Evolutionary conservation across 2,888 invertebrate genomes (phyloP).

Genomic region (Leptinotarsa peninsularis): DNA sequence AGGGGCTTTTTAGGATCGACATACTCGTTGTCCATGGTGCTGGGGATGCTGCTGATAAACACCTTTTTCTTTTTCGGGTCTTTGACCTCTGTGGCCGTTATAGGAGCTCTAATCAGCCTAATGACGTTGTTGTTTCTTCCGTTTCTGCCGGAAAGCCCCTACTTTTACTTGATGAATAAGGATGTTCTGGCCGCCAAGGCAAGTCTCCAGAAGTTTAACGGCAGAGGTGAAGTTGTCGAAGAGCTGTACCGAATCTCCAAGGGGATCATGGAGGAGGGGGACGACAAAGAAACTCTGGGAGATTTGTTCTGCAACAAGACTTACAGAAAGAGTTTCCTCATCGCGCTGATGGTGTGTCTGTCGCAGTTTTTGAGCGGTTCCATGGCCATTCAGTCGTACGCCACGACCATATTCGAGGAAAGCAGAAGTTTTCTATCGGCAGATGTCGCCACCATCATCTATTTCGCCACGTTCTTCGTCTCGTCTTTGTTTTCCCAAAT

Average conservation of each 20-base stretch:
- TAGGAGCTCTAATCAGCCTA: constrained; percentile 18
- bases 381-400: constrained; percentile 64
- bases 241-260: constrained; percentile 70
- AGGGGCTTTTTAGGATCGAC: constrained; percentile 39
- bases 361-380: constrained; percentile 65
- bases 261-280: constrained; percentile 66
- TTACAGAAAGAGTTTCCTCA: constrained; percentile 56
- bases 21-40: constrained; percentile 30
- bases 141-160: constrained; percentile 81
- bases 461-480: constrained; percentile 25
- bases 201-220: constrained; percentile 73
- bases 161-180: constrained; percentile 71
- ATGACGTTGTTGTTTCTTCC: constrained; percentile 59
- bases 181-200: constrained; percentile 71
- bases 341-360: constrained; percentile 66
- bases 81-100: constrained; percentile 18
- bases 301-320: constrained; percentile 58
- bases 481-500: constrained; percentile 58
- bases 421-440: constrained; percentile 57
- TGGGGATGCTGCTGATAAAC: constrained; percentile 41
- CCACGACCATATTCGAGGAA: constrained; percentile 59
- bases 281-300: constrained; percentile 67
- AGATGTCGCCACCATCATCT: constrained; percentile 58
- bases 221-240: constrained; percentile 58
- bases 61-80: constrained; percentile 27